Conservation (phyloP, 2,888 invertebrate species). For the Notocelia uddmanniana region DNA sequence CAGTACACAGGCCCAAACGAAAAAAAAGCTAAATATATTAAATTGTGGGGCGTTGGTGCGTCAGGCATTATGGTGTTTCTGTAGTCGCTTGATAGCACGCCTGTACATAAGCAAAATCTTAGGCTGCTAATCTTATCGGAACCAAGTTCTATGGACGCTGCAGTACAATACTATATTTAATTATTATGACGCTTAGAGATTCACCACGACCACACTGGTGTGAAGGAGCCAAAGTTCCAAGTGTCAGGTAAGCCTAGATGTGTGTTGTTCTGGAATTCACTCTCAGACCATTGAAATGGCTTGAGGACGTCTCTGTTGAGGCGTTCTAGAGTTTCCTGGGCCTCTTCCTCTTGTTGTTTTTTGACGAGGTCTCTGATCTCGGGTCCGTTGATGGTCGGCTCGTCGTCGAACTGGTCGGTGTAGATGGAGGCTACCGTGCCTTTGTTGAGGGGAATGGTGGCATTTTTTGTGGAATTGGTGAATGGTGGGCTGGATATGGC, state of each 20-base stretch:
- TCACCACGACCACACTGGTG: constrained; percentile 87
- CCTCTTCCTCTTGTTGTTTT: constrained; percentile 72
- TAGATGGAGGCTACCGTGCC: constrained; percentile 76
- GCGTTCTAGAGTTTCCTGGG: constrained; percentile 67
- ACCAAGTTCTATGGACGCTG: constrained; percentile 6
- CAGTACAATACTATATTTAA: constrained; percentile 44
- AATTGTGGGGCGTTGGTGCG: too few species aligned
- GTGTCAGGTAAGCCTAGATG: constrained; percentile 91
- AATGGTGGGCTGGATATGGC: constrained; percentile 76
- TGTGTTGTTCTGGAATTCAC: constrained; percentile 85
- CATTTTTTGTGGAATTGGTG: constrained; percentile 62
- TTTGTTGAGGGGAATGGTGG: constrained; percentile 66
- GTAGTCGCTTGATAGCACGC: too few species aligned
- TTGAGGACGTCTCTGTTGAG: constrained; percentile 70
- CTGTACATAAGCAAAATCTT: background rate
- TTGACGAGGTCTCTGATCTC: constrained; percentile 74
- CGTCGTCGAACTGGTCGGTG: constrained; percentile 76
- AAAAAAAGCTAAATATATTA: background rate
- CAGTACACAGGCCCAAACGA: background rate
- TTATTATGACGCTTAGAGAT: constrained; percentile 60
- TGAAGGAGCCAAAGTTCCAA: constrained; percentile 89
- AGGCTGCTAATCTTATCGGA: background rate
- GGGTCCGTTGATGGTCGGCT: constrained; percentile 68
- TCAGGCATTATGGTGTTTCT: too few species aligned
- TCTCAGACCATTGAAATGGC: constrained; percentile 92